Percentiles rank a stretch among this genome's conserved stretches.
Conservation (phyloP, 2,888 invertebrate genomes). For the Eupithecia insigniata region DNA sequence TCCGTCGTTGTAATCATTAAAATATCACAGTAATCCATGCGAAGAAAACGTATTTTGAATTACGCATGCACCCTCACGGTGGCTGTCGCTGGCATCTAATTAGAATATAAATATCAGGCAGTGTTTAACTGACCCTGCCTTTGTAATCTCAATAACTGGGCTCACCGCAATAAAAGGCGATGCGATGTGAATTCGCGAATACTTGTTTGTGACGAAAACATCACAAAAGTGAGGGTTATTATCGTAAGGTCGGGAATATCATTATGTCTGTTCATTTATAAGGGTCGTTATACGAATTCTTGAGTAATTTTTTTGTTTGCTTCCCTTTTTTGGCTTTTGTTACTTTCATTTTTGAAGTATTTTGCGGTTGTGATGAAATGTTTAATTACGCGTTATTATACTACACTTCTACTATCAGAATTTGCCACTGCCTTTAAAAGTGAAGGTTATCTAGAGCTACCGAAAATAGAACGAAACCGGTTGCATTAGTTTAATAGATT, state of each 20-base stretch:
- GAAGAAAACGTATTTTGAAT: constrained; percentile 69
- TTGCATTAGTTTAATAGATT: constrained; percentile 32
- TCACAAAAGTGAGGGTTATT: constrained; percentile 30
- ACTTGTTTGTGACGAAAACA: constrained; percentile 47
- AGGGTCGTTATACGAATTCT: constrained; percentile 26
- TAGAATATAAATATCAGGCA: constrained; percentile 77
- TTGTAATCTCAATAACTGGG: constrained; percentile 72
- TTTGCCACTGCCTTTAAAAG: constrained; percentile 15
- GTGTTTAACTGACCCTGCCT: constrained; percentile 74
- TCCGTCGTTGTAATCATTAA: constrained; percentile 60
- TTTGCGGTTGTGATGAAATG: neutral
- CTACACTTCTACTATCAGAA: neutral
- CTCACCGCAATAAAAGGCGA: constrained; percentile 56
- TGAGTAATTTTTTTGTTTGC: constrained; percentile 20
- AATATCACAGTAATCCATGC: constrained; percentile 70
- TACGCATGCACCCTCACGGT: constrained; percentile 76
- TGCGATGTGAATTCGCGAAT: constrained; percentile 56
- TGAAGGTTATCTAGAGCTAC: constrained; percentile 25
- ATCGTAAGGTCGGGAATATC: constrained; percentile 25
- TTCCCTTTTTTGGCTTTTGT: constrained; percentile 24
- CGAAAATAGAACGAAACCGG: constrained; percentile 34
- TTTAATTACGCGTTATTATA: neutral
- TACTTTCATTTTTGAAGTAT: constrained; percentile 3
- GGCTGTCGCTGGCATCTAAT: constrained; percentile 74
- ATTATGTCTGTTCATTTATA: constrained; percentile 31